Evolutionary conservation across 1,140 invertebrate species (phyloP), one percentile per base, ranked within the genome.

Genomic region (Trichonephila inaurata): DNA sequence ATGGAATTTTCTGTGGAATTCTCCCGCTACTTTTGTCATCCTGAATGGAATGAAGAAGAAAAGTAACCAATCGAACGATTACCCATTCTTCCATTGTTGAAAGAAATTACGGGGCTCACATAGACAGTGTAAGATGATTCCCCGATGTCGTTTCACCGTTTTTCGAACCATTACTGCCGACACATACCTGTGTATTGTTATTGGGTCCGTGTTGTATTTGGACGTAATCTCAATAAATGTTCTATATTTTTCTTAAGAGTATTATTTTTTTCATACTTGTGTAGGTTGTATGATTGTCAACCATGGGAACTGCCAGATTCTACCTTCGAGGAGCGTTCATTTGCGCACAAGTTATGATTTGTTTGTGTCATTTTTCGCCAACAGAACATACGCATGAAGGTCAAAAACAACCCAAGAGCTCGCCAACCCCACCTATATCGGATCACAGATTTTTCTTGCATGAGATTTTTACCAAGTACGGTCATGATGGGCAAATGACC

Each of bases 401-500:
- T 6, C 16, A 51, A 60, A n/a, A 69, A 18, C 18, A 28, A 10
- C 61, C 61, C 1, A 58, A 18, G 7, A 16, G 28, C 7, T 58
- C 92, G 1, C 21, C 66, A n/a, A 10, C 58, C 12, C 69, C 66
- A 14, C 92, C 64, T 14, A 60, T 93, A 44, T 93, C 93, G 5
- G 94, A 94, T 40, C 94, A 94, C 62, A 21, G 94, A 24, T 93
- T 94, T 60, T 94, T 93, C n/a, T 60, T 94, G 19, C 91, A 94
- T 7, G 90, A 94, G 58, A 94, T 95, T 24, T 95, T 95, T 81
- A 61, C 83, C 1, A 95, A 95, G 64, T 95, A 95, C 66, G 95
- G 95, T 8, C 85, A 93, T 28, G 83, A 94, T 82, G 94, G 94
- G 18, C 58, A 94, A 33, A 95, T 95, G 89, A 95, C 94, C 4